These are phyloP conservation scores for Ferrisia virgata DNA, from an alignment of 2,888 invertebrate genomes.

Conservation along the genomic window DNA sequence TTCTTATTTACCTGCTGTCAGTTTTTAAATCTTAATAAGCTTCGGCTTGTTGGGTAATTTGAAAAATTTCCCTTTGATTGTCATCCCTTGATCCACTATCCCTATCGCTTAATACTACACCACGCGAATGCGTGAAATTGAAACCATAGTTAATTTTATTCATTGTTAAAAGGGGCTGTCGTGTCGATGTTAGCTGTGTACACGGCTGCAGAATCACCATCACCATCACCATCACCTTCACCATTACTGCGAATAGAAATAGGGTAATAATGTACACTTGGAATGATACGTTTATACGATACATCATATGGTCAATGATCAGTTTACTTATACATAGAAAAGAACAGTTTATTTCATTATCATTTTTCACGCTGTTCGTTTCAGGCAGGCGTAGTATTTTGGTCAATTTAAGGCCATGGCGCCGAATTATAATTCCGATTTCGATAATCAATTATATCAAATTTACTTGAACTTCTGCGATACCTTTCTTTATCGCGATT, in stretches of 20 bases:
- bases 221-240: too few relatives aligned
- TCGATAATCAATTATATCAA: background rate
- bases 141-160: background rate
- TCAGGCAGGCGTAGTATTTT: too few relatives aligned
- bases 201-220: background rate
- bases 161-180: background rate
- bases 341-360: too few relatives aligned
- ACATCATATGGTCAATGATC: background rate
- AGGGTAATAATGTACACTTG: background rate
- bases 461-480: background rate
- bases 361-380: background rate
- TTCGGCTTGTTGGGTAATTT: background rate
- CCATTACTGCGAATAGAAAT: background rate
- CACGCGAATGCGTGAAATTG: background rate
- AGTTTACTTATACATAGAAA: background rate
- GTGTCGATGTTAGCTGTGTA: too few relatives aligned
- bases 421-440: background rate
- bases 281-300: background rate
- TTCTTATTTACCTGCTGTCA: constrained; percentile 19
- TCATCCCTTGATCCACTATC: too few relatives aligned
- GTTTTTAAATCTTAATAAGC: constrained; percentile 14
- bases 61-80: background rate
- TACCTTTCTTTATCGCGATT: background rate
- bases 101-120: too few relatives aligned
- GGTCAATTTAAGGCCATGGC: background rate